Conservation (phyloP, 2,113 vertebrate genomes). For the Chlamydotis undulata region DNA sequence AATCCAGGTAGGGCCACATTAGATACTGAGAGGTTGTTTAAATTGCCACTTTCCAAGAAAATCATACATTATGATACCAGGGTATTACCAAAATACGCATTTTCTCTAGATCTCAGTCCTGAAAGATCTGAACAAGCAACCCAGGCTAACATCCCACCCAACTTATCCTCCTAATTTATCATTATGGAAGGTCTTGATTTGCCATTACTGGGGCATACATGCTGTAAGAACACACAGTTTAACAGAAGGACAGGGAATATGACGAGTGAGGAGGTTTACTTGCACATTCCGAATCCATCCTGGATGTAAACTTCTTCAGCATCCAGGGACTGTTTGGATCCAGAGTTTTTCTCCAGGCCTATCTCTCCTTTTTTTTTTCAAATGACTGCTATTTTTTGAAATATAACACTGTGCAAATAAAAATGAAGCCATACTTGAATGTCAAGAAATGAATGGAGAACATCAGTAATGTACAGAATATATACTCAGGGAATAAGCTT, state of each 20-base stretch:
- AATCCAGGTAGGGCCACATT: neutral
- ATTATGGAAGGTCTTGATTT: neutral
- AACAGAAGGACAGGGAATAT: neutral
- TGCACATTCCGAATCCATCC: constrained; percentile 1
- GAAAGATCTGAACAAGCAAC: neutral
- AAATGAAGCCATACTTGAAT: constrained; percentile 46
- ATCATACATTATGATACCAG: neutral
- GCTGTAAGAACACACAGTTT: neutral
- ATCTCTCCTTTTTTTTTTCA: neutral
- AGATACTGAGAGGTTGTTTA: neutral
- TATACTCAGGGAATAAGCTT: constrained; percentile 63
- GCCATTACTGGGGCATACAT: neutral
- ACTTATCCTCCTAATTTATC: neutral
- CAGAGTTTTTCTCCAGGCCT: neutral
- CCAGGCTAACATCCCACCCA: neutral
- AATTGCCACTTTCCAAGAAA: neutral
- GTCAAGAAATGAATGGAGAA: constrained; percentile 62
- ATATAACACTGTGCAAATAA: constrained; percentile 46
- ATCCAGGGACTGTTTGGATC: neutral
- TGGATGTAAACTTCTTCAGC: constrained; percentile 7
- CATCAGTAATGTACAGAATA: constrained; percentile 52
- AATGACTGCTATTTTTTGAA: constrained; percentile 47
- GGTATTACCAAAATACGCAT: neutral
- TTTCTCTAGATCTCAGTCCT: neutral
- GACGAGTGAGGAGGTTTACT: neutral